These are phyloP conservation scores for Chloropsis hardwickii DNA, from an alignment of 2,113 vertebrate genomes.

Conservation along the genomic window DNA sequence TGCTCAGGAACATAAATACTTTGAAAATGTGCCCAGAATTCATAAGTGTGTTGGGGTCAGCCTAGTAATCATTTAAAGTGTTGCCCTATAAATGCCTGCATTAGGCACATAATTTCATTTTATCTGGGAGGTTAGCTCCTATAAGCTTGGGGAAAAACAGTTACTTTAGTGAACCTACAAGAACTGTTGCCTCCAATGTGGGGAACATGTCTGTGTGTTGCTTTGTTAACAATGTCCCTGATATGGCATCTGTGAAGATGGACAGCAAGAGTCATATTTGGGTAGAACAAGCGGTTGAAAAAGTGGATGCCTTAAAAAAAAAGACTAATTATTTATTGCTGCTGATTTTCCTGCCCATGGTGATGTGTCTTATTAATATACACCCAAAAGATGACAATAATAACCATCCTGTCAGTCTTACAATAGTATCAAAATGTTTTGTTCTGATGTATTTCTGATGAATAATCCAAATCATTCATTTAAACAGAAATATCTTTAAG, in stretches of 20 bases:
- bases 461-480: not conserved
- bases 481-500: not conserved
- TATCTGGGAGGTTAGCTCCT: not conserved
- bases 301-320: not conserved
- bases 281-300: not conserved
- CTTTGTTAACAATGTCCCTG: not conserved
- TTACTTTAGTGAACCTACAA: not conserved
- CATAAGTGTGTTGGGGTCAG: not conserved
- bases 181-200: not conserved
- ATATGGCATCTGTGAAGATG: not conserved
- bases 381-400: not conserved
- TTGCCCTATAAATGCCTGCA: not conserved
- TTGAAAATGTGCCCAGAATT: not conserved
- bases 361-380: not conserved
- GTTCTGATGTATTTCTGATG: not conserved
- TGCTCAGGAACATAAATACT: not conserved
- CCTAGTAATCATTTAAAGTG: not conserved
- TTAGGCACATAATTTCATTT: not conserved
- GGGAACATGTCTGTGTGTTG: not conserved
- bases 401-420: not conserved
- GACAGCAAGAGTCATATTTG: not conserved
- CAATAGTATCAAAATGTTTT: not conserved
- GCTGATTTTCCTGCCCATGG: not conserved
- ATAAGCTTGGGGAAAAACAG: not conserved
- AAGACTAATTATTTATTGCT: not conserved